Base-by-base conservation (phyloP, 1,140 invertebrate species). In the Drosophila jambulina region DNA sequence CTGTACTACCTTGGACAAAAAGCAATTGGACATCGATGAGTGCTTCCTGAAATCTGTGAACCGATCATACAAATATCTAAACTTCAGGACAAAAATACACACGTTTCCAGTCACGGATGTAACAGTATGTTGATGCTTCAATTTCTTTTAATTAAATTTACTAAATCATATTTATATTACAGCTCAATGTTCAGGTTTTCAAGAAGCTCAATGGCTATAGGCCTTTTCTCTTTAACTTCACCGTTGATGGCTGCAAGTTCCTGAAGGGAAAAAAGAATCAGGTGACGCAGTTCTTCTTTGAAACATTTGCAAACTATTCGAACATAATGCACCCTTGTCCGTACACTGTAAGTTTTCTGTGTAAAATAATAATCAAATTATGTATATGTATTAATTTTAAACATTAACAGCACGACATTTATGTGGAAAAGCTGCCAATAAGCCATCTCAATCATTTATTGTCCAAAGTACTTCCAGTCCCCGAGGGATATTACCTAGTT, bases 41-140 rank as follows among this genome's bases (percentile, higher is more conserved):
- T 63, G 60, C 19, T n/a, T 29, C 17, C 23, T 63, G 7, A 63
- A 63, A 29, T 63, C 60, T 29, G 36, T 38, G 21, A 63, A 63
- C 17, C 9, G 51, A 17, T 29, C 60, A 3, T 58, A 63, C 19
- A 63, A 63, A 38, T 63, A 29, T 12, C 7, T 63, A 15, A 58
- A n/a, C 17, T 17, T 63, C 5, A 40, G 25, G 25, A 59, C 60
- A 12, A 58, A 58, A 59, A 13, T 63, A 17, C n/a, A 58, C 19
- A 7, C 10, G 0, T 58, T 63, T 12, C 51, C 60, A 4, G 2
- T 63, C 17, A 21, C 54, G 7, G n/a, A 63, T 58, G 13, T 58
- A 8, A 21, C 9, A 19, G 60, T 58, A 40, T 0, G 15, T 9
- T 9, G 4, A 8, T 15, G 5, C 23, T 15, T 21, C 8, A 53